Evolutionary conservation across 1,140 invertebrate genomes (phyloP), one percentile per base, ranked within the genome.

Genomic region (Medauroidea extradentata): DNA sequence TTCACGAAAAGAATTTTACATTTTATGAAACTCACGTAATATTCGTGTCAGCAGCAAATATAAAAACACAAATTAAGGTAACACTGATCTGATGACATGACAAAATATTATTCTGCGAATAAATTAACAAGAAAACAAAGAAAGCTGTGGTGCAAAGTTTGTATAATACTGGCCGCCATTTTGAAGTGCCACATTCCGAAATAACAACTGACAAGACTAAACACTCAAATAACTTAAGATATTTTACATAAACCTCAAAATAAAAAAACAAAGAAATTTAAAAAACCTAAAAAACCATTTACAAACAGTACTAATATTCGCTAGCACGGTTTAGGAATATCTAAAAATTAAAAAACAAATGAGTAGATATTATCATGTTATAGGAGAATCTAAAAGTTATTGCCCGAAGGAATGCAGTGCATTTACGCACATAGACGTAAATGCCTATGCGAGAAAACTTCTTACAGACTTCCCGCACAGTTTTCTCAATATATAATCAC

Each of bases 171-270:
- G 74, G 78, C 77, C 79, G 79, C 79, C 79, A 80, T 81, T 77
- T 80, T 81, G 78, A 79, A 80, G 78, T 80, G 79, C 78, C 79
- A 81, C 79, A 80, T 80, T 80, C 78, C 77, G 77, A 78, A 53
- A 53, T 53, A 44, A 16, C 53, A 54, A 54, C 53, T 43, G 53
- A 54, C 21, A 41, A 54, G 29, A 41, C 16, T 53, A 41, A 13
- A 19, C 21, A 54, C 19, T 54, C 21, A 54, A 54, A 54, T 51
- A 23, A 16, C 5, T 34, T 25, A 29, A 21, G 27, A 27, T 29
- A 19, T 7, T 51, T 29, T 18, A n/a, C 16, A 29, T n/a, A 9
- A 51, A 51, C 38, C 19, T 51, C 24, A 29, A 29, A 27, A 19
- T n/a, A 13, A 51, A 34, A 16, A 27, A 19, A n/a, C n/a, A 34